Evolutionary conservation across 2,888 invertebrate genomes (phyloP).

Genomic region (Didymodactylos carnosus): DNA sequence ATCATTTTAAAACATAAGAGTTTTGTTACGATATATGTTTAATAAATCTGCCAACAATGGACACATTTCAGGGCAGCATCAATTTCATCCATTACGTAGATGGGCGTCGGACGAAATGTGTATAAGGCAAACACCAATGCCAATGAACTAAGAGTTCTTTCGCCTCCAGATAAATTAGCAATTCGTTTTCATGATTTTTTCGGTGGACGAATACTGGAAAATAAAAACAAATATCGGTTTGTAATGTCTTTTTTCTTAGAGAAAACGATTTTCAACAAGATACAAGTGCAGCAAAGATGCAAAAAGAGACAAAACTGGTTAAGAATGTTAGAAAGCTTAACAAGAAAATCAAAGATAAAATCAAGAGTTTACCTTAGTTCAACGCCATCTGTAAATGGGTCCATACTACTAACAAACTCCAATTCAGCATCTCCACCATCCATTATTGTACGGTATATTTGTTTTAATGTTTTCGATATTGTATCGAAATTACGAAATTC

Average conservation of each 20-base stretch:
- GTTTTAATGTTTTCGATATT: conserved; percentile 74
- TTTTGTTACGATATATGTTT: conserved; percentile 47
- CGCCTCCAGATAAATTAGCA: conserved; percentile 85
- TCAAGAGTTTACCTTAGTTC: conserved; percentile 50
- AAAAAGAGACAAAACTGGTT: too few relatives aligned
- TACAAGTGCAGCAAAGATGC: too few relatives aligned
- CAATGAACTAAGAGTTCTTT: conserved; percentile 84
- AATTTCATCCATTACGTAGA: conserved; percentile 96
- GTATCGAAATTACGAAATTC: conserved; percentile 64
- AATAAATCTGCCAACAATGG: conserved; percentile 88
- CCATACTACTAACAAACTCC: conserved; percentile 68
- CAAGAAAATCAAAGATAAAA: neutral
- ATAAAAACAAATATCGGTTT: neutral
- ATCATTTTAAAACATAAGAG: neutral
- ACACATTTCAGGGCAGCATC: conserved; percentile 95
- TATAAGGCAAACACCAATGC: conserved; percentile 90
- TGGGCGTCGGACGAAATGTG: conserved; percentile 87
- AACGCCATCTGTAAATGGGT: conserved; percentile 89
- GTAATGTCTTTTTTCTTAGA: too few relatives aligned
- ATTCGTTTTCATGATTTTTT: conserved; percentile 98
- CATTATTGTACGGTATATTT: conserved; percentile 77
- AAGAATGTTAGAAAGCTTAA: too few relatives aligned
- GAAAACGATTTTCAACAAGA: too few relatives aligned
- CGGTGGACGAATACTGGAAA: conserved; percentile 71
- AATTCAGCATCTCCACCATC: conserved; percentile 69